Conservation (phyloP, 2,797 vertebrate genomes). For the Gymnopithys bicolor region DNA sequence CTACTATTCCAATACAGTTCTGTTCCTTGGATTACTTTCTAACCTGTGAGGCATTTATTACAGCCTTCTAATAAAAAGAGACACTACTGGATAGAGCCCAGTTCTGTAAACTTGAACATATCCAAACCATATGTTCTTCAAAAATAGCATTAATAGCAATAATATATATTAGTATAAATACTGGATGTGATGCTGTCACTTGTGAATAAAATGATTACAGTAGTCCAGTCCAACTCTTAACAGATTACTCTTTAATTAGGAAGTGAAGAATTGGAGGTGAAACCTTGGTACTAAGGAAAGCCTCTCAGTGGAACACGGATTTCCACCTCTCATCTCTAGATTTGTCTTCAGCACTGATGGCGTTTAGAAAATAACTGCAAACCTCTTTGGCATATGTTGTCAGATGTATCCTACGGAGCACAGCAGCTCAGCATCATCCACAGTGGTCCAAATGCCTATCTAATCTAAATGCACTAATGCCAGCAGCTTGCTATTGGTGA, state of each 20-base stretch:
- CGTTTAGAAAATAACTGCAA: background rate
- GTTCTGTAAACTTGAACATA: background rate
- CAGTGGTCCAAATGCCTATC: background rate
- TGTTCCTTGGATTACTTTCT: background rate
- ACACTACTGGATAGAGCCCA: background rate
- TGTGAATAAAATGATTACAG: background rate
- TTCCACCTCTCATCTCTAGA: background rate
- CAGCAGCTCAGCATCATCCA: background rate
- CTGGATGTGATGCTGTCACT: background rate
- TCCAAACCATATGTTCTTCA: background rate
- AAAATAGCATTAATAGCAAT: background rate
- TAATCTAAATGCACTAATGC: background rate
- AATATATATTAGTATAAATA: background rate
- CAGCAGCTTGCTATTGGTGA: background rate
- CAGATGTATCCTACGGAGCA: background rate
- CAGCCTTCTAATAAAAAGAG: background rate
- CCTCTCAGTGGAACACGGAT: background rate
- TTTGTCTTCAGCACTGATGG: background rate
- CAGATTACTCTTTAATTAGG: background rate
- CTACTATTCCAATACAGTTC: background rate
- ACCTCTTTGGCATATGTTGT: background rate
- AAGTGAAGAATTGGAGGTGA: background rate
- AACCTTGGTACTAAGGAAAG: background rate
- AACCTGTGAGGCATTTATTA: background rate
- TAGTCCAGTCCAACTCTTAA: background rate